Evolutionary conservation across 2,888 invertebrate species (phyloP), one percentile per base, ranked within the genome.

Genomic region (Epinotia nisella): DNA sequence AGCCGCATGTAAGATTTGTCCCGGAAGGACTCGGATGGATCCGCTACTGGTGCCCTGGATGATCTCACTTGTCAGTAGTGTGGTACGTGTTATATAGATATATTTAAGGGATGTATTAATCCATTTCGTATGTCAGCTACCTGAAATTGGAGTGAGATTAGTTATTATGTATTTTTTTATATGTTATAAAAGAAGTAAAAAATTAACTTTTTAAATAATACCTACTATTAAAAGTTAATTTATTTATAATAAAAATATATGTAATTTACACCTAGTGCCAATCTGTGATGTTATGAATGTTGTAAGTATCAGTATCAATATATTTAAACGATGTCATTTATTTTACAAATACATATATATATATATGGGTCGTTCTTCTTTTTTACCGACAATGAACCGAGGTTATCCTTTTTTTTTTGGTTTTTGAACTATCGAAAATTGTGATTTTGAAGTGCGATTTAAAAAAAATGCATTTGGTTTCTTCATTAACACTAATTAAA

Each of bases 221-320:
- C 1, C 1, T 19, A 55, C 21, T 53, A 56, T 56, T 24, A 2
- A 15, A 11, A 39, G 39, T 10, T 49, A 13, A n/a, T 13, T 11
- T 51, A 29, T 64, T n/a, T 29, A n/a, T 49, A 49, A 49, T 49
- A 15, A 49, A 15, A 56, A 1, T 10, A 24, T 19, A 24, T 35
- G 35, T 35, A 35, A 35, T 35, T 7, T 4, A 45, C 15, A 35
- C 29, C 78, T 85, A 82, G 83, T 84, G 84, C 80, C 82, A 83
- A 84, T 84, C 86, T 87, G 87, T 87, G 87, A 87, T 87, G 79
- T 80, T 76, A 78, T 78, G 77, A 77, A 75, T 53, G 29, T 60
- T 53, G 35, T 75, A 35, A 35, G 35, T 35, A 70, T 71, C 45
- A n/a, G n/a, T 69, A 58, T 59, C 35, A 71, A 24, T 60, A 1